Evolutionary conservation across 2,113 vertebrate genomes (phyloP).

Genomic region (Sphyrna mokarran): DNA sequence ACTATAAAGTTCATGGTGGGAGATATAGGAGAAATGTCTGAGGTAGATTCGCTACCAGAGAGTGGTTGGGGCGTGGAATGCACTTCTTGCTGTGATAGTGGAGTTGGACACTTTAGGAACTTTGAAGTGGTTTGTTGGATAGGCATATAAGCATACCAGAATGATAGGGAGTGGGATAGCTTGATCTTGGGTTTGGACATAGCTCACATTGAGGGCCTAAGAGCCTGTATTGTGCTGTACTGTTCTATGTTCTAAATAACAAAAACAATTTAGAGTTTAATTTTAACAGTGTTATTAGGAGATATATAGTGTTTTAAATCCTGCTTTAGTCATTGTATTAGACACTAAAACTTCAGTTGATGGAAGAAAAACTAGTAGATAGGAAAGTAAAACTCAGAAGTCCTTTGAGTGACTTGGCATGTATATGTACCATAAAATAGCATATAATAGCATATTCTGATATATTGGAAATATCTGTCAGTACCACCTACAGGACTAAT

Average conservation of each 20-base stretch:
- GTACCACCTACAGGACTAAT: neutral
- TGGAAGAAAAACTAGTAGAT: neutral
- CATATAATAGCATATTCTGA: neutral
- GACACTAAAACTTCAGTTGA: neutral
- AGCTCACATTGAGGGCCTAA: no score
- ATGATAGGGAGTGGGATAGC: no score
- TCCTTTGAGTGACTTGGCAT: neutral
- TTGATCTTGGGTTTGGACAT: no score
- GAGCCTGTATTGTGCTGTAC: neutral
- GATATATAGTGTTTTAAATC: neutral
- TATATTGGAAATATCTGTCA: neutral
- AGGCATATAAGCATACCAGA: no score
- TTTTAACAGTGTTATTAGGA: neutral
- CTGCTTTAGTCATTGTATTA: neutral
- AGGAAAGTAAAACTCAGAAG: neutral
- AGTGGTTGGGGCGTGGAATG: no score
- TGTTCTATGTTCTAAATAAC: neutral
- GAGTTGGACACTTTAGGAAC: no score
- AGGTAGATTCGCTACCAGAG: no score
- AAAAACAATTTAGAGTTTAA: neutral
- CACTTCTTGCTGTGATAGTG: no score
- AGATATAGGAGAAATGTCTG: no score
- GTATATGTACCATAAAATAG: neutral
- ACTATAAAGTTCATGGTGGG: no score
- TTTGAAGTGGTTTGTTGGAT: no score